These are phyloP conservation scores for Alectoris magna DNA, from an alignment of 2,797 vertebrate species.

Conservation along the genomic window DNA sequence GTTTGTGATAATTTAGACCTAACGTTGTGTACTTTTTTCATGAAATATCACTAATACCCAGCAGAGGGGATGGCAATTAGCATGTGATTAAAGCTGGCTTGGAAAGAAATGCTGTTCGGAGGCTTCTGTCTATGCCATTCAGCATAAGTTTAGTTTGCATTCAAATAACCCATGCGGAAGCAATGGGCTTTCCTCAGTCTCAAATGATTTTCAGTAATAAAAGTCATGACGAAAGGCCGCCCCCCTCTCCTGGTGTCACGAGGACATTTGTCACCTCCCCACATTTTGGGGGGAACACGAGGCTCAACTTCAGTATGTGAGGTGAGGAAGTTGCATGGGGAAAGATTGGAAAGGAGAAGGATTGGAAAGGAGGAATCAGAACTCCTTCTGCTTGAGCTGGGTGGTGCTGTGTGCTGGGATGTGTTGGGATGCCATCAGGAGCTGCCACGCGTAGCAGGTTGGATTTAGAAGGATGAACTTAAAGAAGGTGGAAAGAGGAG, in stretches of 20 bases:
- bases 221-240: not conserved
- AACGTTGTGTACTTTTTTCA: constrained; percentile 52
- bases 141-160: constrained; percentile 23
- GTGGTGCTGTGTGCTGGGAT: constrained; percentile 7
- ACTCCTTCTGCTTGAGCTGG: constrained; percentile 8
- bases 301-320: constrained; percentile 39
- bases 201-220: constrained; percentile 46
- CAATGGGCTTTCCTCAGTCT: not conserved
- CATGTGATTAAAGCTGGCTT: constrained; percentile 61
- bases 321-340: constrained; percentile 42
- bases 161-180: not conserved
- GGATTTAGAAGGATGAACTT: constrained; percentile 34
- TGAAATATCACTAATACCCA: constrained; percentile 53
- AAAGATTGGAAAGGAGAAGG: constrained; percentile 17
- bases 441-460: not conserved
- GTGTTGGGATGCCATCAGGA: not conserved
- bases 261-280: constrained; percentile 10
- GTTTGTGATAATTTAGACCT: constrained; percentile 53
- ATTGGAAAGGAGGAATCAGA: constrained; percentile 30
- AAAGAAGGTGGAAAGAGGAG: constrained; percentile 44
- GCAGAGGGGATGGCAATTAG: constrained; percentile 58
- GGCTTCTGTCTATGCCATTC: not conserved
- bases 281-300: not conserved
- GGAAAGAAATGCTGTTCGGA: constrained; percentile 31
- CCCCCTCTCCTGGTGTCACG: not conserved